Conservation (phyloP, 2,888 invertebrate genomes). For the Alloscopus bannaensis region DNA sequence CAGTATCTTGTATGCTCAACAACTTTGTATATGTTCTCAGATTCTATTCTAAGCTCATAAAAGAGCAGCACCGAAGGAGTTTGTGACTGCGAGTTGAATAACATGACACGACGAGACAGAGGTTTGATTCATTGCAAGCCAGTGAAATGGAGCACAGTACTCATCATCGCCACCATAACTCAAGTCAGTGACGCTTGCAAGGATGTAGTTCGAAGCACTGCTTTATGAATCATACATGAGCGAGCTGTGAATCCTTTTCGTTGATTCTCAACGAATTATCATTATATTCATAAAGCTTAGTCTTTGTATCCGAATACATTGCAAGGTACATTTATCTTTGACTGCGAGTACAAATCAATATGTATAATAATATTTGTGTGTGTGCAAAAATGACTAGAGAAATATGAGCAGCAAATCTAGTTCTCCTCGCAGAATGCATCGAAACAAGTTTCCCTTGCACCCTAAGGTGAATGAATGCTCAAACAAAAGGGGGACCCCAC, state of each 20-base stretch:
- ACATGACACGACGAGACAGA: not conserved
- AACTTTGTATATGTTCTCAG: too few relatives aligned
- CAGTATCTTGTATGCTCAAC: too few relatives aligned
- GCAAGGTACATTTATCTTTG: too few relatives aligned
- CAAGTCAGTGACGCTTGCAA: too few relatives aligned
- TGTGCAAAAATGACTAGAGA: too few relatives aligned
- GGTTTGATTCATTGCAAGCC: not conserved
- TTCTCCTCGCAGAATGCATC: constrained; percentile 28
- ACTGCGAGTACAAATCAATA: too few relatives aligned
- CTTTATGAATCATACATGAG: constrained; percentile 12
- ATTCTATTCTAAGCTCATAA: too few relatives aligned
- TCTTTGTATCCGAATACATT: not conserved
- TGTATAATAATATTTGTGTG: too few relatives aligned
- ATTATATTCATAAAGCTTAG: not conserved
- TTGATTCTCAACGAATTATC: not conserved
- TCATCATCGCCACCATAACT: not conserved
- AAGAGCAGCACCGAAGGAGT: too few relatives aligned
- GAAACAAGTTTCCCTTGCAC: constrained; percentile 43
- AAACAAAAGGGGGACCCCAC: not conserved
- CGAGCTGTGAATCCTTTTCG: not conserved
- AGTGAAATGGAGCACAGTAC: constrained; percentile 7
- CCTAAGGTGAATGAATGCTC: constrained; percentile 41
- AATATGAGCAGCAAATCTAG: constrained; percentile 12
- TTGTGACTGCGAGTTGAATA: constrained; percentile 5
- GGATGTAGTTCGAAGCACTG: too few relatives aligned